phyloP scores from a whole-genome alignment of 2,797 vertebrate species.

The Pteropus rufus region DNA sequence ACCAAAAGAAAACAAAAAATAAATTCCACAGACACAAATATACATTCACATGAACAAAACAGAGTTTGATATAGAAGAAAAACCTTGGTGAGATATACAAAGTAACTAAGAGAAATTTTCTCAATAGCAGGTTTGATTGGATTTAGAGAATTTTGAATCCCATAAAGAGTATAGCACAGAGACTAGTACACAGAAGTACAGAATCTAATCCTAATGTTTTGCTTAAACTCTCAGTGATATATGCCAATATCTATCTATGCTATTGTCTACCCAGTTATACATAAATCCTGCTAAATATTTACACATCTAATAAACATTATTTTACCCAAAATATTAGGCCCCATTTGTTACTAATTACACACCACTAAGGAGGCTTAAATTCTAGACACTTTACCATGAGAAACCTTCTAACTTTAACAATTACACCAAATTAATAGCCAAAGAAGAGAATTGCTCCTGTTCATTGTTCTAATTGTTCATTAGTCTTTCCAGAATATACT shows the following conservation, averaged over 20 bases:
- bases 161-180: neutral
- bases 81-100: neutral
- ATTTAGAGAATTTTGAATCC: neutral
- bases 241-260: neutral
- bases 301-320: neutral
- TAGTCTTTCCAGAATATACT: neutral
- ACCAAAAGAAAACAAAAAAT: neutral
- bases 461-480: too few relatives aligned
- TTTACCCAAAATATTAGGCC: neutral
- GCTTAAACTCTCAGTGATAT: neutral
- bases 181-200: neutral
- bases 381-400: neutral
- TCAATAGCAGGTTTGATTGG: neutral
- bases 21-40: neutral
- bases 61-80: neutral
- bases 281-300: neutral
- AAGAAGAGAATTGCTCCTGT: neutral
- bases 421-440: neutral
- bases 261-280: neutral
- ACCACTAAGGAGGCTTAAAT: neutral
- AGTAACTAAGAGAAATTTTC: neutral
- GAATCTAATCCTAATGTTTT: neutral
- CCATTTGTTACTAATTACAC: neutral
- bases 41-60: neutral
- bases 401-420: neutral